Base-by-base conservation (phyloP, 2,113 vertebrate species). In the Oostethus manadensis region DNA sequence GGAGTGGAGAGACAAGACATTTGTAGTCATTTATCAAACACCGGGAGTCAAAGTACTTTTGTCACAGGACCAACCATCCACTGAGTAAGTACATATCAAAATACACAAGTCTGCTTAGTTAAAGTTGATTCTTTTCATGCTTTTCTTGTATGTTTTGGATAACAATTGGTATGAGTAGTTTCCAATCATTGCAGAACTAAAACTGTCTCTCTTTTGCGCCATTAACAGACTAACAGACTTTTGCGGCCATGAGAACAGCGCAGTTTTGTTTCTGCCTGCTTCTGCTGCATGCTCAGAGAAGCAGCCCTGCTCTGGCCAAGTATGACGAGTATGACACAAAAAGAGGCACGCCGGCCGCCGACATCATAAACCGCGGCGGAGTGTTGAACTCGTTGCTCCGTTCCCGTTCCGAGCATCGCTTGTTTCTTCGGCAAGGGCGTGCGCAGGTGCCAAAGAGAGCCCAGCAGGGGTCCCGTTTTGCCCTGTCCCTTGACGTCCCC, bases 401-500 rank as follows among this genome's bases (percentile, higher is more conserved):
- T 8, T 64, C 80, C 20, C 75, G 45, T 8, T 64, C 80, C 1
- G 76, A 85, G 57, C 66, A 60, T 18, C 73, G 68, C 44, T 50
- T 60, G 1, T 6, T 49, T 48, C 64, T 58, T 62, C 68, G 77
- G 43, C 70, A 51, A 54, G 71, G 54, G 10, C 71, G 62, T 21
- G 60, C 50, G 26, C 82, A 64, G 45, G 74, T 73, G 56, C 80
- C 72, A 3, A 92, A 89, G 74, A 91, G 85, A 72, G 86, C 77
- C 44, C 84, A 84, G 68, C 86, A 82, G 59, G 88, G 66, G 0
- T 84, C 88, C 1, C 91, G 81, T 26, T 86, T 93, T 22, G 82
- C 87, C 54, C 83, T 94, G 38, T 93, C 92, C 18, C 76, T 94
- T 0, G 89, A 93, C 8, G 92, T 94, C 3, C 90, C 92, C 66